Percentiles rank a stretch among this genome's conserved stretches.
Evolutionary conservation across 2,888 invertebrate species (phyloP).

Genomic region (Xestobium rufovillosum): DNA sequence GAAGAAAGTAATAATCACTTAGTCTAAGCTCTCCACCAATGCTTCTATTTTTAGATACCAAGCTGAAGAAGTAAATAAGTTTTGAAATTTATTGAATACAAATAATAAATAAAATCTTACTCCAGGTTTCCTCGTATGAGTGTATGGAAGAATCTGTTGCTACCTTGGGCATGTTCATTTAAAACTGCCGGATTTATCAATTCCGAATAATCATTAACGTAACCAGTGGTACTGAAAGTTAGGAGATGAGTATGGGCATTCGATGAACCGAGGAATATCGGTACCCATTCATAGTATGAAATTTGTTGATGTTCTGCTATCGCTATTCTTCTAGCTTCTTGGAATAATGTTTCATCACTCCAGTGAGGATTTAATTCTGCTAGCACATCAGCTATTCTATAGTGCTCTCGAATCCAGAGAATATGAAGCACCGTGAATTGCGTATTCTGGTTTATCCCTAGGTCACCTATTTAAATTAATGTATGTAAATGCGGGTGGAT

Average conservation of each 20-base stretch:
- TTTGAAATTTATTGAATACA: constrained; percentile 2
- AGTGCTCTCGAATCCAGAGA: constrained; percentile 64
- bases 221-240: constrained; percentile 52
- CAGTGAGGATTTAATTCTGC: constrained; percentile 63
- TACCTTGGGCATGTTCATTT: constrained; percentile 65
- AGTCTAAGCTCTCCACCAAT: constrained; percentile 52
- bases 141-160: constrained; percentile 67
- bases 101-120: constrained; percentile 49
- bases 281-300: constrained; percentile 70
- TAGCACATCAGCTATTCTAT: constrained; percentile 57
- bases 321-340: constrained; percentile 63
- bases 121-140: constrained; percentile 61
- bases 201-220: constrained; percentile 62
- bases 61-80: constrained; percentile 38
- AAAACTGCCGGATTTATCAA: constrained; percentile 56
- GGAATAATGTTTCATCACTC: constrained; percentile 65
- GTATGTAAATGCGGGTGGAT: too few species aligned
- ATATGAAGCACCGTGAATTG: constrained; percentile 64
- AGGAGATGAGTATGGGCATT: constrained; percentile 57
- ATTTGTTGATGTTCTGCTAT: constrained; percentile 66
- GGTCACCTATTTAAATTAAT: constrained; percentile 52
- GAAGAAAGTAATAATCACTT: constrained; percentile 65
- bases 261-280: constrained; percentile 60
- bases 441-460: constrained; percentile 63
- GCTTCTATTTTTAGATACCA: constrained; percentile 52